phyloP scores from a whole-genome alignment of 2,888 invertebrate genomes.

The Tenodera sinensis region DNA sequence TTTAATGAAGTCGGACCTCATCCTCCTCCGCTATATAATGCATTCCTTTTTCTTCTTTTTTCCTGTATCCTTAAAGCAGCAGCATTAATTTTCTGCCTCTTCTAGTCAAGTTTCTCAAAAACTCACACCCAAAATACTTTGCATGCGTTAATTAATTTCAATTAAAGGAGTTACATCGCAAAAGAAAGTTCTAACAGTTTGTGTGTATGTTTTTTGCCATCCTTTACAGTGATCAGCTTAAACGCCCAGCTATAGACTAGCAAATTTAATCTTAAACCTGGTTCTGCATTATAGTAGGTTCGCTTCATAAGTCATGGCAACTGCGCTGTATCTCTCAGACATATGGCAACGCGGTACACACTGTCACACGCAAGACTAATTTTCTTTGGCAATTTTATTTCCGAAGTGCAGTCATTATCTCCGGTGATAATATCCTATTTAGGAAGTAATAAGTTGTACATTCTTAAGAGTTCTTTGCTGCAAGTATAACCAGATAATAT shows the following conservation, averaged over 20 bases:
- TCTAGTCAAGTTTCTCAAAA: not conserved
- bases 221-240: not conserved
- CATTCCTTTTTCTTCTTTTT: not conserved
- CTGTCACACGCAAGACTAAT: too few relatives aligned
- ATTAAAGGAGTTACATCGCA: conserved; percentile 11
- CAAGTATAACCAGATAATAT: too few relatives aligned
- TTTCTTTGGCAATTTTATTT: too few relatives aligned
- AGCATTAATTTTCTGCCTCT: not conserved
- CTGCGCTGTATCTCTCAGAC: too few relatives aligned
- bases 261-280: not conserved
- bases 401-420: too few relatives aligned
- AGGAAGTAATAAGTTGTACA: too few relatives aligned
- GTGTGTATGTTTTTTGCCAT: not conserved
- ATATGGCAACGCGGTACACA: too few relatives aligned
- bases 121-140: conserved; percentile 11
- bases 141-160: conserved; percentile 23
- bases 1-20: not conserved
- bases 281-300: not conserved
- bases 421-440: too few relatives aligned
- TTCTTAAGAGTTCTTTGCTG: too few relatives aligned
- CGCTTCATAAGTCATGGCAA: too few relatives aligned
- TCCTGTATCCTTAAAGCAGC: not conserved
- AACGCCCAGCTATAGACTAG: not conserved
- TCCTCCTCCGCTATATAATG: not conserved
- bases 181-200: not conserved